Percentiles rank a stretch among this genome's conserved stretches.
Evolutionary conservation across 2,888 invertebrate genomes (phyloP).

Genomic region (Ormia ochracea): DNA sequence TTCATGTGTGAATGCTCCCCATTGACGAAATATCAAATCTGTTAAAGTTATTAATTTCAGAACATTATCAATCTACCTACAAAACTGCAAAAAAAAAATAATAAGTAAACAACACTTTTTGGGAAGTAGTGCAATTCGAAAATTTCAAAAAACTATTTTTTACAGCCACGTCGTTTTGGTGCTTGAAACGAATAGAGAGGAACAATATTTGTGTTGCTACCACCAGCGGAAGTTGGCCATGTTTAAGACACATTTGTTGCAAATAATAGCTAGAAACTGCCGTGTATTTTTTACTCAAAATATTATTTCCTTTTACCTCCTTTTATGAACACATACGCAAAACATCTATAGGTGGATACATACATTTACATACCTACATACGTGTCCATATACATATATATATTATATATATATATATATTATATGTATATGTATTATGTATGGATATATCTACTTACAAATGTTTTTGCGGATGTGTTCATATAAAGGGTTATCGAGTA

Average conservation of each 20-base stretch:
- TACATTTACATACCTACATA: no score
- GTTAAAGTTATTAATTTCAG: neutral
- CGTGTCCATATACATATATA: no score
- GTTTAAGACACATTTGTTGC: conserved; percentile 63
- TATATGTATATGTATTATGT: no score
- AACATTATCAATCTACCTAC: conserved; percentile 1
- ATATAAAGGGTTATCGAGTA: no score
- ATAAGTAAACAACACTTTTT: neutral
- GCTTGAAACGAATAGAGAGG: neutral
- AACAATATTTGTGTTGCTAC: neutral
- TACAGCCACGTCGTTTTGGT: neutral
- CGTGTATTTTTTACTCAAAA: conserved; percentile 50
- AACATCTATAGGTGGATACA: neutral
- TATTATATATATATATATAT: no score
- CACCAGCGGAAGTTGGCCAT: conserved; percentile 65
- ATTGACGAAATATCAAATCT: no score
- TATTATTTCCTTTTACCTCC: conserved; percentile 52
- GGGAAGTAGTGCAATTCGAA: conserved; percentile 51
- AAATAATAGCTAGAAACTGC: conserved; percentile 25
- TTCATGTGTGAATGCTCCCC: no score
- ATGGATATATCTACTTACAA: no score
- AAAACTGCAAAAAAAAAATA: neutral
- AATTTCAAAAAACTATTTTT: conserved; percentile 3
- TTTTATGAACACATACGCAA: neutral
- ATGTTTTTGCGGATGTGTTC: no score